These are phyloP conservation scores for Trachops cirrhosus DNA, from an alignment of 2,797 vertebrate genomes.

Conservation along the genomic window DNA sequence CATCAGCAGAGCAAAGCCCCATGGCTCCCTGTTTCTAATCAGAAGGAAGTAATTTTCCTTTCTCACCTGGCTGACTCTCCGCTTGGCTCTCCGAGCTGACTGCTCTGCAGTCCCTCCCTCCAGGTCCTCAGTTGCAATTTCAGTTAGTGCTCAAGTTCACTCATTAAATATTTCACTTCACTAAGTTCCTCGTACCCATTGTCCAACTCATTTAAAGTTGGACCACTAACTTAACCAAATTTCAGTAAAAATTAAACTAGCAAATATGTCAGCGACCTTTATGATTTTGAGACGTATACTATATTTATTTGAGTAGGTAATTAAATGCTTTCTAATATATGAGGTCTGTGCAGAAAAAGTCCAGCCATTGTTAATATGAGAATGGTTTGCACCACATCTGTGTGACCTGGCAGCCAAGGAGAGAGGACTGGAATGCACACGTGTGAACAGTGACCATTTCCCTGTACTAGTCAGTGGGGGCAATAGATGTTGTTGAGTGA, in stretches of 20 bases:
- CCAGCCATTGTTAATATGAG: neutral
- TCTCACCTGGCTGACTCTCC: conserved; percentile 55
- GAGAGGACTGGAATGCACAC: neutral
- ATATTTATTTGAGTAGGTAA: neutral
- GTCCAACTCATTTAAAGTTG: neutral
- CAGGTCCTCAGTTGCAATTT: neutral
- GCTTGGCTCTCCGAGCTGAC: neutral
- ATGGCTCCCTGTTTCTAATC: conserved; percentile 54
- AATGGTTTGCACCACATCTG: neutral
- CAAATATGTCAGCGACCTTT: neutral
- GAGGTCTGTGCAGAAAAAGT: neutral
- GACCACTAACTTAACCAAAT: neutral
- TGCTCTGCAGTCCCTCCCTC: neutral
- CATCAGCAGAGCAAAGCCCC: conserved; percentile 59
- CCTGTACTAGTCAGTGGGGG: too few relatives aligned
- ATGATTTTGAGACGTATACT: neutral
- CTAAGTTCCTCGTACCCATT: neutral
- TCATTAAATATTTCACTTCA: neutral
- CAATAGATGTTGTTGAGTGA: neutral
- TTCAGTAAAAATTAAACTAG: neutral
- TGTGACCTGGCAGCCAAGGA: neutral
- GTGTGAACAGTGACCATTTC: neutral
- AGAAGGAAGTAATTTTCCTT: conserved; percentile 60
- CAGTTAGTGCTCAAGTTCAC: neutral
- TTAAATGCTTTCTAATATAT: neutral